A percentile compares a stretch with the other conserved stretches of the same genome.
These are phyloP conservation scores for Ptychobarbus kaznakovi DNA, from an alignment of 2,797 vertebrate species.

Conservation along the genomic window DNA sequence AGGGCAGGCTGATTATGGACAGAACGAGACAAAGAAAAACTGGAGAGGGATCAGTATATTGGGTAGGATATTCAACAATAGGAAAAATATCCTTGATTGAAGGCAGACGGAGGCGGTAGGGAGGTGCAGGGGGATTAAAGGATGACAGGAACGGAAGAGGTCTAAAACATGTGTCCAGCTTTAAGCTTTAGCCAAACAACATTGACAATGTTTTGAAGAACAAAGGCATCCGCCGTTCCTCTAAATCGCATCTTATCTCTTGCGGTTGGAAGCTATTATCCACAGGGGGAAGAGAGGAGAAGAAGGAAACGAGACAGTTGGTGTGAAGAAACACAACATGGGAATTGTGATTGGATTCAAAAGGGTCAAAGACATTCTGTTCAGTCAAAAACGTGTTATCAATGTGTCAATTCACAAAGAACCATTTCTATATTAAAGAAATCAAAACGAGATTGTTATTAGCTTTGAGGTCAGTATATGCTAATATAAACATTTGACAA, in stretches of 20 bases:
- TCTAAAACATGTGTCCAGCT: slow-evolving; percentile 47
- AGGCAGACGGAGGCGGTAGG: slow-evolving; percentile 5
- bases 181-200: slow-evolving; percentile 49
- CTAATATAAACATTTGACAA: not conserved
- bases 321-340: slow-evolving; percentile 73
- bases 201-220: slow-evolving; percentile 69
- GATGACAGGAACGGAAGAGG: slow-evolving; percentile 41
- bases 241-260: slow-evolving; percentile 69
- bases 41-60: slow-evolving; percentile 56
- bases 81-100: slow-evolving; percentile 35
- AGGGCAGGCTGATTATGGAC: slow-evolving; percentile 38
- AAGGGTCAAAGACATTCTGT: slow-evolving; percentile 68
- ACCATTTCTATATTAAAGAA: not conserved
- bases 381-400: slow-evolving; percentile 51
- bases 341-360: slow-evolving; percentile 69
- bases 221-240: slow-evolving; percentile 79
- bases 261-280: slow-evolving; percentile 68
- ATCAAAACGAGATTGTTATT: not conserved
- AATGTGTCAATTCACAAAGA: not conserved
- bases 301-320: slow-evolving; percentile 47
- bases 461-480: not conserved
- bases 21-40: slow-evolving; percentile 52
- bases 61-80: slow-evolving; percentile 32
- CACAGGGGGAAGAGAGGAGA: slow-evolving; percentile 62
- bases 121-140: slow-evolving; percentile 40